Base-by-base conservation (phyloP, 1,140 invertebrate species). In the Zaprionus ornatus region DNA sequence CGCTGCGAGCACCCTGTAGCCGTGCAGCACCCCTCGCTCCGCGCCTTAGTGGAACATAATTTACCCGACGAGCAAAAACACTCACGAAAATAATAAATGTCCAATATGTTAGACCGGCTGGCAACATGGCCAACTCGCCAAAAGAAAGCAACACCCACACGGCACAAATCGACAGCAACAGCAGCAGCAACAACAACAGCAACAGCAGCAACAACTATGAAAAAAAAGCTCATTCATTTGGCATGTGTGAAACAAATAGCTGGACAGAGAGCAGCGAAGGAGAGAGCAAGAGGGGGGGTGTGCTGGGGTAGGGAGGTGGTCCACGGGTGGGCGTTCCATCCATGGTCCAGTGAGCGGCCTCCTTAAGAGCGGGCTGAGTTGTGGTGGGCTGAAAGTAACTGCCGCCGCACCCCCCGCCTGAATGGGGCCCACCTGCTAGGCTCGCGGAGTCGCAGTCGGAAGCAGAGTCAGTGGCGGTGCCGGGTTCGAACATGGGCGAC, bases 21-120 rank as follows among this genome's bases (percentile, higher is more conserved):
- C 9, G 1, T 37, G 4, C 27, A 45, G 13, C 35, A 2, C 62
- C 17, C 29, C 54, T 17, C 0, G 12, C 52, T 13, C 27, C 57
- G 19, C 42, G 55, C 19, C 45, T 62, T 29, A 54, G 37, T 40
- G 59, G 45, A 19, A 77, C 70, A 88, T 88, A 88, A 88, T 86
- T 87, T 87, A 87, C 77, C 67, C 77, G 85, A 80, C 80, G 84
- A 87, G 84, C 84, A 87, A 87, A 87, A 87, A 87, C 84, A 87
- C 84, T 87, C 84, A 88, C 83, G 79, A 91, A 91, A 86, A 90
- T 90, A 90, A 90, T 90, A 90, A 90, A 91, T 91, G 86, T 90
- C 87, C 86, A 90, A 90, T 90, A 90, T 90, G 86, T 90, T 90
- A 82, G 86, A 76, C 81, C 54, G 70, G 78, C 84, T 75, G 84